Base-by-base conservation (phyloP, 1,140 invertebrate genomes). In the Drosophila parvula region DNA sequence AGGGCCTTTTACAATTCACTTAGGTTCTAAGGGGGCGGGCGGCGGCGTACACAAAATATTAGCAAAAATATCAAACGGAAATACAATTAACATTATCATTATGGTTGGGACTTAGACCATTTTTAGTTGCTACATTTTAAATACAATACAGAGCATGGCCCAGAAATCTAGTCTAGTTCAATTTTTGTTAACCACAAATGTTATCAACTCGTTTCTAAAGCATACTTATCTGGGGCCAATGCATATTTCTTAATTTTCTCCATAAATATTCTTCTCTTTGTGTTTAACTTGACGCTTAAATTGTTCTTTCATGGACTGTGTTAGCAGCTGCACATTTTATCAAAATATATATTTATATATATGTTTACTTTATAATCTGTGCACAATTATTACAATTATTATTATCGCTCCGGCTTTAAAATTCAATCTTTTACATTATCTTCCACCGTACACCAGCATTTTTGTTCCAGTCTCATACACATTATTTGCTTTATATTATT, bases 381-480 rank as follows among this genome's bases (percentile, higher is more conserved):
- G 76, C 55, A 48, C 27, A 69, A 70, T 79, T 75, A 70, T 58
- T 76, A 59, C 67, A 67, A 53, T 75, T 78, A 75, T 71, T 78
- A 32, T 44, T 45, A 9, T 56, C 38, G 14, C 34, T 55, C 51
- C 27, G 51, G 70, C 58, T 16, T 60, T 47, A 27, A 32, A 51
- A 67, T 61, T 59, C 64, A 51, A 50, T 71, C 74, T 65, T 65
- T 47, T 34, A 40, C 18, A 6, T 50, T 63, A 44, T 34, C 50
- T 51, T 41, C 27, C 34, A 56, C 30, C 40, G 4, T 5, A 14
- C 28, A n/a, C 22, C 38, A 32, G 41, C 59, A 58, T 61, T 56
- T 69, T 76, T 40, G 18, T 11, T 69, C 51, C 79, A 83, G 76
- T 89, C 79, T 89, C 82, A 71, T 81, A 45, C 74, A 74, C 74